Conservation (phyloP, 2,888 invertebrate genomes). For the Hipparchia sbordonii region DNA sequence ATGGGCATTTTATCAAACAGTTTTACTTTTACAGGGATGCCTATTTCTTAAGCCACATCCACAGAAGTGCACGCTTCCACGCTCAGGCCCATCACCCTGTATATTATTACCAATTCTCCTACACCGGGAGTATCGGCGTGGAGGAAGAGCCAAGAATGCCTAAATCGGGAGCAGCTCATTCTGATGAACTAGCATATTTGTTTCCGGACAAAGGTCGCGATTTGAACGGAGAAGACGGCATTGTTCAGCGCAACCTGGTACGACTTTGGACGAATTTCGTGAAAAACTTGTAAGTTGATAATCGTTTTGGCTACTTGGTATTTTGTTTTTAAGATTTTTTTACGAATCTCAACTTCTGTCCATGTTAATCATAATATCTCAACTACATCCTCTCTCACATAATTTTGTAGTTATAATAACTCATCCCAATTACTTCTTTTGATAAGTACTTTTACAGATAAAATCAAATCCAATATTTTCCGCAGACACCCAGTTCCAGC, state of each 20-base stretch:
- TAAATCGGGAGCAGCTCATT: conserved; percentile 69
- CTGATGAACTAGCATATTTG: conserved; percentile 70
- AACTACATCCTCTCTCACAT: no score
- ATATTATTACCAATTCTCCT: conserved; percentile 70
- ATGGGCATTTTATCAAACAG: no score
- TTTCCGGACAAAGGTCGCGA: conserved; percentile 53
- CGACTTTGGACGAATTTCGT: conserved; percentile 71
- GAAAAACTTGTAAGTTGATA: conserved; percentile 65
- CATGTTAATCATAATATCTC: no score
- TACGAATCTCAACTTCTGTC: no score
- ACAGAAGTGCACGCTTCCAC: conserved; percentile 62
- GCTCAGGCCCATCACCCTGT: conserved; percentile 51
- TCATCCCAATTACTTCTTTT: no score
- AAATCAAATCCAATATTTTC: not conserved
- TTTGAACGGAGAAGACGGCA: conserved; percentile 57
- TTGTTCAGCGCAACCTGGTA: conserved; percentile 55
- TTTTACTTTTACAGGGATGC: conserved; percentile 58
- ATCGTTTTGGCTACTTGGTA: not conserved
- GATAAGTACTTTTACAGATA: no score
- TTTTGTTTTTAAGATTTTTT: no score
- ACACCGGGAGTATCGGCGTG: conserved; percentile 58
- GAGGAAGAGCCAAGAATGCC: conserved; percentile 52
- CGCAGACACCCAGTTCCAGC: conserved; percentile 57
- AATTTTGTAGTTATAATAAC: no score
- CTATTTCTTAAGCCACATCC: conserved; percentile 66